Evolutionary conservation across 2,888 invertebrate genomes (phyloP).

Genomic region (Heliconius cydno): DNA sequence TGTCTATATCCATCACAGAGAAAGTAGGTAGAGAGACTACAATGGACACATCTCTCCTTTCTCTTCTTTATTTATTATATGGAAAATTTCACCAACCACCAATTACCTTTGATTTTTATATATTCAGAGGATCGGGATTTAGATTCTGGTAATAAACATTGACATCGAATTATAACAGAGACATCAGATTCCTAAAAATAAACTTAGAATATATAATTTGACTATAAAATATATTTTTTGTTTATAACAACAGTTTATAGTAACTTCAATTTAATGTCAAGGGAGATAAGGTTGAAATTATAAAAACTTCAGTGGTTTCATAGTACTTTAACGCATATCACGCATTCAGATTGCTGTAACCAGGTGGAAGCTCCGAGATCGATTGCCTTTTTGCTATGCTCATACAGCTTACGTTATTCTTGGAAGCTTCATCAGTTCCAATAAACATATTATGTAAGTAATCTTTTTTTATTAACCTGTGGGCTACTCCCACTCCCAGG

Average conservation of each 20-base stretch:
- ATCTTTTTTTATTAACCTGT: neutral
- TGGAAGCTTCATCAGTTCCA: neutral
- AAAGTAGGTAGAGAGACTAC: too few species aligned
- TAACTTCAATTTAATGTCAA: slow-evolving; percentile 52
- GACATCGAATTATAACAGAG: slow-evolving; percentile 71
- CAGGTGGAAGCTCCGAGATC: slow-evolving; percentile 74
- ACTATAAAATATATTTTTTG: slow-evolving; percentile 52
- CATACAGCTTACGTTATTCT: slow-evolving; percentile 12
- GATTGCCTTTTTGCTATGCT: slow-evolving; percentile 69
- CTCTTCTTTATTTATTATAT: too few species aligned
- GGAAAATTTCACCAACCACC: too few species aligned
- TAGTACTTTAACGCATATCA: slow-evolving; percentile 74
- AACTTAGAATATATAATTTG: slow-evolving; percentile 64
- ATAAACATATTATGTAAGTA: neutral
- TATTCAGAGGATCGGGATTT: neutral
- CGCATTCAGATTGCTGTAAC: slow-evolving; percentile 67
- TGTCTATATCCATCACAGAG: too few species aligned
- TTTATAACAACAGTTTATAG: slow-evolving; percentile 51
- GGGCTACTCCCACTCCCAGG: neutral
- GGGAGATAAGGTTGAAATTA: slow-evolving; percentile 55
- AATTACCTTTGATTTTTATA: too few species aligned
- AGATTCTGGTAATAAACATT: slow-evolving; percentile 66
- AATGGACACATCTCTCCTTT: too few species aligned
- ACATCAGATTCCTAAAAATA: slow-evolving; percentile 68
- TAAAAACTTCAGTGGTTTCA: slow-evolving; percentile 50